Evolutionary conservation across 2,797 vertebrate species (phyloP), one percentile per base, ranked within the genome.

Genomic region (Protonibea diacanthus): DNA sequence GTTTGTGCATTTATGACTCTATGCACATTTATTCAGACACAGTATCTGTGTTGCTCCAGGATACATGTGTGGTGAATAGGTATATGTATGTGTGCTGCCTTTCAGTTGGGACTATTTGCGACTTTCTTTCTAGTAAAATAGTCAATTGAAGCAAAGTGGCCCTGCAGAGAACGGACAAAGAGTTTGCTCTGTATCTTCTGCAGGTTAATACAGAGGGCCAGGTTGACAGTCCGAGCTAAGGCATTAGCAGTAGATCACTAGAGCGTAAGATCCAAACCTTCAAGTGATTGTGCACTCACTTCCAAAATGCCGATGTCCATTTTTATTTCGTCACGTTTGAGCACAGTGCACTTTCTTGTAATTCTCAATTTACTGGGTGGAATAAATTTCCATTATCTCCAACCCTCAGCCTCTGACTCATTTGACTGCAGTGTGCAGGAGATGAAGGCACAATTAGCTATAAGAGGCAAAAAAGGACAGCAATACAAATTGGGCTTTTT

Each of bases 301-400:
- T 88, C 81, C 68, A 81, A 89, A 88, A 84, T 68, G 82, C 67
- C 14, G 5, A 52, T 79, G 88, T 90, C 86, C 81, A 47, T 84
- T 90, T 90, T 86, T 91, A 90, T 90, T 92, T 86, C 42, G 79
- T 88, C 85, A 83, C 42, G 42, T 92, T 80, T 52, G 45, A 80
- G 80, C 62, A 45, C 21, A 40, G 80, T 8, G 20, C 76, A 59
- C 82, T 70, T 80, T 71, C 71, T 86, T 83, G 45, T 86, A 83
- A 87, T 88, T 89, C 85, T 81, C 79, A 85, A 77, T 93, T 92
- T 83, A 87, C 75, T 61, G 76, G 38, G 44, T 87, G 69, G 75
- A 89, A 90, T 91, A 82, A 68, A 87, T 89, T 90, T 81, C 81
- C 85, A 90, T 93, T 93, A 93, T 93, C 89, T 87, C 65, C 73